Evolutionary conservation across 2,888 invertebrate species (phyloP).

Genomic region (Parnassius orleans): DNA sequence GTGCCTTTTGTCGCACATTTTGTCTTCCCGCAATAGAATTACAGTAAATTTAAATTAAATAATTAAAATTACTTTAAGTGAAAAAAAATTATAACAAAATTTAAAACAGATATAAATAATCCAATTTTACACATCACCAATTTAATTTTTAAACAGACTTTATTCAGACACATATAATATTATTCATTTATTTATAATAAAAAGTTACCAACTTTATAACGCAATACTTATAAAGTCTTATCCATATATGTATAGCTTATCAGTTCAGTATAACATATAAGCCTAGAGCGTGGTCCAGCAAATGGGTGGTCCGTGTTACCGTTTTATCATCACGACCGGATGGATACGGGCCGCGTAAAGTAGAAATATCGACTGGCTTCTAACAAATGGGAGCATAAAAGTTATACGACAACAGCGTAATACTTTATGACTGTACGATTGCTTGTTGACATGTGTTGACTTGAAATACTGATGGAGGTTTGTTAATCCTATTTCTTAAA

Average conservation of each 20-base stretch:
- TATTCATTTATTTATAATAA: too few species aligned
- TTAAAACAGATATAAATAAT: too few species aligned
- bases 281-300: slow-evolving; percentile 45
- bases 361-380: slow-evolving; percentile 32
- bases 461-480: too few species aligned
- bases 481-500: too few species aligned
- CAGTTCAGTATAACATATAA: slow-evolving; percentile 37
- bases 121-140: too few species aligned
- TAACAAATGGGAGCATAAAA: slow-evolving; percentile 26
- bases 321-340: slow-evolving; percentile 63
- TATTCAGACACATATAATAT: too few species aligned
- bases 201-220: not conserved
- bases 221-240: slow-evolving; percentile 16
- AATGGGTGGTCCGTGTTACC: slow-evolving; percentile 74
- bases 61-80: too few species aligned
- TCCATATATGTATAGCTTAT: slow-evolving; percentile 40
- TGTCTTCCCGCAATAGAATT: too few species aligned
- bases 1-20: too few species aligned
- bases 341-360: slow-evolving; percentile 36
- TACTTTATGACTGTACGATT: slow-evolving; percentile 5
- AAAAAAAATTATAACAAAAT: too few species aligned
- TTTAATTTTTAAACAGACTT: too few species aligned
- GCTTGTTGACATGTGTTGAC: not conserved
- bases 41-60: too few species aligned
- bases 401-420: slow-evolving; percentile 17